Percentiles rank a stretch among this genome's conserved stretches.
Evolutionary conservation across 2,888 invertebrate species (phyloP).

Genomic region (Hymenopus coronatus): DNA sequence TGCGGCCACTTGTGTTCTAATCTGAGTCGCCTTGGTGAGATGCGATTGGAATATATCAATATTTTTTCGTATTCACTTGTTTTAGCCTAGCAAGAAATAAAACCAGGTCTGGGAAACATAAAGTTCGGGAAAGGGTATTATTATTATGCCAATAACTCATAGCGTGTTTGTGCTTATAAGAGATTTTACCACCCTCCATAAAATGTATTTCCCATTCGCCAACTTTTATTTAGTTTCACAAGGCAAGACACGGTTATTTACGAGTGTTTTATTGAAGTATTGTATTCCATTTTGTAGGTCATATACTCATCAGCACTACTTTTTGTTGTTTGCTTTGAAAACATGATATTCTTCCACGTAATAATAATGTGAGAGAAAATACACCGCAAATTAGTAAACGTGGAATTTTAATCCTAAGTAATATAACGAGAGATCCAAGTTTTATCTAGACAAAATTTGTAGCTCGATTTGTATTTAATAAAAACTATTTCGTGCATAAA

Average conservation of each 20-base stretch:
- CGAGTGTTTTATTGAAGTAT: neutral
- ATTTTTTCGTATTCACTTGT: neutral
- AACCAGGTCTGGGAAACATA: neutral
- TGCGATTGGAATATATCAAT: too few species aligned
- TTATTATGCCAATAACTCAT: neutral
- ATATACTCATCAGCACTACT: neutral
- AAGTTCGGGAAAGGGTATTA: neutral
- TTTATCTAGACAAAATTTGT: too few species aligned
- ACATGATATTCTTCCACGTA: neutral
- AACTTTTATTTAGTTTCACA: neutral
- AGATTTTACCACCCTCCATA: neutral
- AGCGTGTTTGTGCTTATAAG: neutral
- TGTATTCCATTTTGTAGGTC: neutral
- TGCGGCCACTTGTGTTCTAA: too few species aligned
- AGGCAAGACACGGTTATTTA: neutral
- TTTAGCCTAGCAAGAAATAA: neutral
- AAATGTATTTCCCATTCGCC: neutral
- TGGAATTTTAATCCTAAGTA: too few species aligned
- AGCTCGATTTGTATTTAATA: too few species aligned
- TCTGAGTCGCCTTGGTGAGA: too few species aligned
- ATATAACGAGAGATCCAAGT: too few species aligned
- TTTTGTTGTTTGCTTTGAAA: neutral
- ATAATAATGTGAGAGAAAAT: too few species aligned
- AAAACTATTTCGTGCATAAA: too few species aligned
- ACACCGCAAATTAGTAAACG: too few species aligned